Evolutionary conservation across 2,888 invertebrate species (phyloP).

Genomic region (Drosophila nigricruria): DNA sequence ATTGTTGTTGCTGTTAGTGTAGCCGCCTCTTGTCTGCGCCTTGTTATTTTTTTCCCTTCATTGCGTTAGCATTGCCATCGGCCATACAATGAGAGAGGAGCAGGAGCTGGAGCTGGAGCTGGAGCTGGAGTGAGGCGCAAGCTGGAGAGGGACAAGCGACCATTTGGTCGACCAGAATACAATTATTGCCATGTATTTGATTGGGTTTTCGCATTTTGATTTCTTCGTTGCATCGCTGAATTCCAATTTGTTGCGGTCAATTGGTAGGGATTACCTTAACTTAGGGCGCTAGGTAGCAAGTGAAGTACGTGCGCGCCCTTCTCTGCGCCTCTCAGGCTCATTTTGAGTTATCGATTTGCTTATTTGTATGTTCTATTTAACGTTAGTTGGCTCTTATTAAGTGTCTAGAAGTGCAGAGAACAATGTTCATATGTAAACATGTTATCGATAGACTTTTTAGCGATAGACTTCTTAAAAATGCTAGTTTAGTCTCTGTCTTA

Average conservation of each 20-base stretch:
- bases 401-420: background rate
- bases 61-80: slow-evolving; percentile 36
- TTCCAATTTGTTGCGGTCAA: slow-evolving; percentile 48
- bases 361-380: background rate
- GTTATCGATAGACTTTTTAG: background rate
- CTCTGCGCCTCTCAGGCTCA: background rate
- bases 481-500: background rate
- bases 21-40: slow-evolving; percentile 74
- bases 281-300: slow-evolving; percentile 7
- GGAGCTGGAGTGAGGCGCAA: background rate
- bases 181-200: slow-evolving; percentile 60
- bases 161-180: slow-evolving; percentile 50
- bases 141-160: background rate
- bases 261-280: slow-evolving; percentile 22
- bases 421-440: background rate
- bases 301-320: background rate
- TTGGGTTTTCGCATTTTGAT: slow-evolving; percentile 54
- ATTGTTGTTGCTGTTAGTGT: slow-evolving; percentile 37
- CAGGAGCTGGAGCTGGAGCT: background rate
- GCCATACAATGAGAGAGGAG: slow-evolving; percentile 14
- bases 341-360: slow-evolving; percentile 1
- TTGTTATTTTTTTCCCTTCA: slow-evolving; percentile 71
- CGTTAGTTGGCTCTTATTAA: background rate
- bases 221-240: slow-evolving; percentile 47
- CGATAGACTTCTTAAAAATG: background rate